Conservation (phyloP, 2,888 invertebrate genomes). For the Syrphus vitripennis region DNA sequence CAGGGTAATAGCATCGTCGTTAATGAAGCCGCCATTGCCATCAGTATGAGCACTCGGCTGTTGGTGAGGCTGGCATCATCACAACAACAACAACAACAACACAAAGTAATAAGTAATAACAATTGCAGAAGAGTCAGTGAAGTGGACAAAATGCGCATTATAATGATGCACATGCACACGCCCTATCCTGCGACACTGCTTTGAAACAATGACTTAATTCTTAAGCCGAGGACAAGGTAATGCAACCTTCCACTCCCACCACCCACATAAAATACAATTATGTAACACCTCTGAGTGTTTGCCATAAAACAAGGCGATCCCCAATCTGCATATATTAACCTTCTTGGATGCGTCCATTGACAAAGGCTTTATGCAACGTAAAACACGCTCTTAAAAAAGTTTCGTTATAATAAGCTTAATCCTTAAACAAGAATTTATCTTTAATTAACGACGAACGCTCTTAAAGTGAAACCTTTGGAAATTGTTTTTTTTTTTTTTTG, state of each 20-base stretch:
- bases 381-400: neutral
- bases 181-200: neutral
- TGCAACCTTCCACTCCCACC: neutral
- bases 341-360: neutral
- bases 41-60: neutral
- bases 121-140: constrained; percentile 17
- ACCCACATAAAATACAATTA: neutral
- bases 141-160: constrained; percentile 57
- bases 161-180: constrained; percentile 53
- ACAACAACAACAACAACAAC: no score
- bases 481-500: neutral
- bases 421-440: constrained; percentile 76
- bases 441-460: constrained; percentile 76
- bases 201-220: constrained; percentile 21
- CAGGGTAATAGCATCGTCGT: constrained; percentile 36
- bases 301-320: neutral
- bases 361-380: neutral
- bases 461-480: constrained; percentile 40
- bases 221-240: constrained; percentile 14
- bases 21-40: constrained; percentile 48
- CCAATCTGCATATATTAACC: neutral
- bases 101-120: constrained; percentile 1
- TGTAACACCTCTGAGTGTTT: neutral
- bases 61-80: neutral
- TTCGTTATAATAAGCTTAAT: constrained; percentile 77